Evolutionary conservation across 1,140 invertebrate species (phyloP).

Genomic region (Hesperophylax magnus): DNA sequence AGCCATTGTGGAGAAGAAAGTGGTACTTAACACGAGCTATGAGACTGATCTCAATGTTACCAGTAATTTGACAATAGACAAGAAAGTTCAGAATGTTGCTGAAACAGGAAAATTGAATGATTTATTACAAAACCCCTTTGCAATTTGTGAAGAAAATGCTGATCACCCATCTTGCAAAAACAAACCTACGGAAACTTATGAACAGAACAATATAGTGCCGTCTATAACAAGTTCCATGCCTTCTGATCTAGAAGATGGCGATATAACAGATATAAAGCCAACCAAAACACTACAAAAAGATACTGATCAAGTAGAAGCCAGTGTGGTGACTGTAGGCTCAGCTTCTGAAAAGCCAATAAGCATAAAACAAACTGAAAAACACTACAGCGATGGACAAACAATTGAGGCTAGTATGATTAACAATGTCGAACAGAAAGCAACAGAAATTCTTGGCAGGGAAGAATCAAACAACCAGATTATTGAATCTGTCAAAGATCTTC

Average conservation of each 20-base stretch:
- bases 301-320: slow-evolving; percentile 45
- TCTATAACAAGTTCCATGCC: slow-evolving; percentile 38
- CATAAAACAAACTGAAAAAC: slow-evolving; percentile 25
- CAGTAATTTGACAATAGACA: slow-evolving; percentile 68
- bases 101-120: slow-evolving; percentile 38
- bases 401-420: slow-evolving; percentile 45
- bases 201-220: slow-evolving; percentile 29
- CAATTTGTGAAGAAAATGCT: slow-evolving; percentile 38
- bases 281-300: slow-evolving; percentile 61
- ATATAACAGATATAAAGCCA: slow-evolving; percentile 61
- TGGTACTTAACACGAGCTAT: slow-evolving; percentile 76
- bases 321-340: slow-evolving; percentile 42
- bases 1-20: slow-evolving; percentile 76
- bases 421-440: slow-evolving; percentile 19
- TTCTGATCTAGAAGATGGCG: slow-evolving; percentile 27
- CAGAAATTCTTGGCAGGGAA: slow-evolving; percentile 23
- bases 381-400: slow-evolving; percentile 2
- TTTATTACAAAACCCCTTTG: slow-evolving; percentile 51
- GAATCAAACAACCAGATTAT: slow-evolving; percentile 30
- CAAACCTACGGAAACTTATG: slow-evolving; percentile 19
- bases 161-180: slow-evolving; percentile 39
- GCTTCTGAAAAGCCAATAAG: slow-evolving; percentile 19
- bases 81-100: slow-evolving; percentile 47
- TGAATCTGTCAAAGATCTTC: slow-evolving; percentile 21
- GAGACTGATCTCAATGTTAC: slow-evolving; percentile 69